Percentiles rank a stretch among this genome's conserved stretches.
These are phyloP conservation scores for Blastomussa wellsi DNA, from an alignment of 92 coral and sea anemone species.

Conservation along the genomic window DNA sequence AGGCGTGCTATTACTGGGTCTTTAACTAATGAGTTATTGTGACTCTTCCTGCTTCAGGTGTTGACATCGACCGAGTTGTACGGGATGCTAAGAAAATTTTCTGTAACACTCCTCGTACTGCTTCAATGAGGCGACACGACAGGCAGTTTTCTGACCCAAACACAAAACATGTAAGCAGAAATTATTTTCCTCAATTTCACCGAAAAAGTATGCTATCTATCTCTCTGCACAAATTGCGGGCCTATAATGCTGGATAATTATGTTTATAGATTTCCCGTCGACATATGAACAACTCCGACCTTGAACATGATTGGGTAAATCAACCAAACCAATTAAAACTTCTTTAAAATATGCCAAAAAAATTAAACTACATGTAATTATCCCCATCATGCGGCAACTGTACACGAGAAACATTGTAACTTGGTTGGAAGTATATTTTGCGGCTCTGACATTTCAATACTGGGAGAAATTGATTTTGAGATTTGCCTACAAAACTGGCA, in stretches of 20 bases:
- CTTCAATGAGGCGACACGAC: conserved; percentile 83
- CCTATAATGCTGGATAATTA: background rate
- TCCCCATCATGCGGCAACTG: background rate
- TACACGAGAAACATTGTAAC: background rate
- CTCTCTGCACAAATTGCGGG: background rate
- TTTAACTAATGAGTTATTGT: background rate
- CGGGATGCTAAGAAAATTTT: conserved; percentile 93
- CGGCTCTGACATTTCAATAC: background rate
- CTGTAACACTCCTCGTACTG: conserved; percentile 91
- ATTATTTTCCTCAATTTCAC: background rate
- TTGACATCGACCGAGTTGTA: conserved; percentile 97
- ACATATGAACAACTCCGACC: background rate
- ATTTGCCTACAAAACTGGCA: background rate
- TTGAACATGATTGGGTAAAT: background rate
- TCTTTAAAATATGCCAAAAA: background rate
- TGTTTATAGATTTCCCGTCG: background rate
- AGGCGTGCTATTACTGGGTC: too few species aligned
- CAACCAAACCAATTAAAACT: background rate
- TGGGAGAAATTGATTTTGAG: background rate
- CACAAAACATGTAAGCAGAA: conserved; percentile 64
- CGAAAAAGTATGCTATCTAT: background rate
- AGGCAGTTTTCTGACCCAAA: conserved; percentile 55
- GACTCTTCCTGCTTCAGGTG: conserved; percentile 45
- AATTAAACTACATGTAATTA: too few species aligned
- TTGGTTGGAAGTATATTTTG: too few species aligned